Evolutionary conservation across 64 coral and sea anemone genomes (phyloP), one percentile per base, ranked within the genome.

Genomic region (Actinia equina): DNA sequence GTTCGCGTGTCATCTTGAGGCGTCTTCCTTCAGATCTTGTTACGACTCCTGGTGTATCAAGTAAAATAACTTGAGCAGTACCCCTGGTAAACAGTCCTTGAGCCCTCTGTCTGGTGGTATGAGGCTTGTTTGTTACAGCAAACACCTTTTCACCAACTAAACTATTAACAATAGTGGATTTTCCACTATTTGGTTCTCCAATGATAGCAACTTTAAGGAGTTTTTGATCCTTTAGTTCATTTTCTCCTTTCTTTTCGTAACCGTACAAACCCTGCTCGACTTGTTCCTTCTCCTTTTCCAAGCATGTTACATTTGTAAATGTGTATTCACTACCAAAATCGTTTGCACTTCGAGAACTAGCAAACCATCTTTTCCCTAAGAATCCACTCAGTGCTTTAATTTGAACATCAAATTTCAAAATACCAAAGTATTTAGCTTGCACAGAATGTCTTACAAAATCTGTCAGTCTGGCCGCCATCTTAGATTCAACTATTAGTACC

Each of bases 111-210:
- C 97, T 92, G 23, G 97, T 99, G 25, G 97, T 99, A 58, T 99
- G 97, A 7, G 97, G 97, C 25, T 92, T 89, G 12, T 90, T 71
- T 17, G 97, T 99, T 5, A 99, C 97, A 16, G 93, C 93, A 78
- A 83, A 94, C 58, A 99, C 69, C 54, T 99, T 92, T 43, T 99
- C 88, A 26, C 97, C 97, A 43, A 95, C 91, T 30, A 99, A 86
- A 81, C 63, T 67, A 79, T 99, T 99, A 63, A 93, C 93, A 59
- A 99, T 87, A 2, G 97, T 99, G 12, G 97, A 99, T 93, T 99
- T 99, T 1, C 97, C 97, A 78, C 97, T 91, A 82, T 99, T 99
- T 63, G 91, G 84, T 80, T 99, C 97, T 19, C 97, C 97, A 82
- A 99, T 99, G 13, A 99, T 88, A 19, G 93, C 93, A 69, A 99